Evolutionary conservation across 2,113 vertebrate genomes (phyloP).

Genomic region (Mirza zaza): DNA sequence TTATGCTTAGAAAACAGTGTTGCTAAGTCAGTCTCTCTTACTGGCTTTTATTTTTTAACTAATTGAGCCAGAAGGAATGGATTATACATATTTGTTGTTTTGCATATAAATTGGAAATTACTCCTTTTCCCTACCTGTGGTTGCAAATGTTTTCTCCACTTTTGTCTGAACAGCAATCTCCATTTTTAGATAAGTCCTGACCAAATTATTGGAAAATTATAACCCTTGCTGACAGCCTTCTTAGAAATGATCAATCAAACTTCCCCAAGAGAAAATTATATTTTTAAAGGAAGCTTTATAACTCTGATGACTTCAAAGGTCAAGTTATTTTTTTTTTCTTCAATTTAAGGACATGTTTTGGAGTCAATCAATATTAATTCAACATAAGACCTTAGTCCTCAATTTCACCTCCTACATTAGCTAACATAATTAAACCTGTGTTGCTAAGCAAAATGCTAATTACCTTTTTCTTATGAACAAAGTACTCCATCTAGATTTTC

Average conservation of each 20-base stretch:
- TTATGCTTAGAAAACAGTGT: not conserved
- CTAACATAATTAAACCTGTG: slow-evolving; percentile 70
- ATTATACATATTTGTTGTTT: slow-evolving; percentile 50
- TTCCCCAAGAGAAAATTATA: slow-evolving; percentile 49
- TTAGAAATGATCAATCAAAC: slow-evolving; percentile 68
- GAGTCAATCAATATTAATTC: slow-evolving; percentile 78
- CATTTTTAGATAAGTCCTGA: not conserved
- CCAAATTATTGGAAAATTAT: slow-evolving; percentile 63
- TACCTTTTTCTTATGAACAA: slow-evolving; percentile 52
- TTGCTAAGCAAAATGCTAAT: slow-evolving; percentile 79
- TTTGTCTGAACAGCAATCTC: not conserved
- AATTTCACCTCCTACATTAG: slow-evolving; percentile 75
- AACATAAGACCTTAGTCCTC: slow-evolving; percentile 62
- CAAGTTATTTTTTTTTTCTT: slow-evolving; percentile 55
- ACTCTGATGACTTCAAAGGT: slow-evolving; percentile 66
- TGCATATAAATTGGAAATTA: slow-evolving; percentile 72
- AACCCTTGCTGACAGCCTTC: slow-evolving; percentile 59
- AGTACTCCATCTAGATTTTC: slow-evolving; percentile 60
- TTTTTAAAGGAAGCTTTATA: slow-evolving; percentile 65
- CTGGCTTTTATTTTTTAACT: slow-evolving; percentile 36
- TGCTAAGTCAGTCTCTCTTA: not conserved
- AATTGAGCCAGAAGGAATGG: slow-evolving; percentile 47
- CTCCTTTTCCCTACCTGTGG: slow-evolving; percentile 12
- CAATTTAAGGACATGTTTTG: slow-evolving; percentile 66
- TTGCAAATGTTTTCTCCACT: slow-evolving; percentile 14